Evolutionary conservation across 2,888 invertebrate species (phyloP).

Genomic region (Metallyticus violacea): DNA sequence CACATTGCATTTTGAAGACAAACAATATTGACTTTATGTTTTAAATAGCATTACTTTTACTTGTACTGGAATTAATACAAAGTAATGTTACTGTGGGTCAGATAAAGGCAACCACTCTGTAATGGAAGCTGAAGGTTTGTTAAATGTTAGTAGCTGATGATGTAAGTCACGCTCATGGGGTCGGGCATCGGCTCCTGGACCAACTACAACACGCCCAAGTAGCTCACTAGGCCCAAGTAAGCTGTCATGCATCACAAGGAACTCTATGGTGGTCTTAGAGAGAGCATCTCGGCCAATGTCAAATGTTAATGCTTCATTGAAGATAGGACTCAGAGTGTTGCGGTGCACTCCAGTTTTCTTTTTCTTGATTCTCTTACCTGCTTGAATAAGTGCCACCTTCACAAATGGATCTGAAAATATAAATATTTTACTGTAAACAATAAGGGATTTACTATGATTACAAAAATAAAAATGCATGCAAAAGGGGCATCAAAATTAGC

Average conservation of each 20-base stretch:
- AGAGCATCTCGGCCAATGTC: conserved; percentile 53
- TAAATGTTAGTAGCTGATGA: conserved; percentile 55
- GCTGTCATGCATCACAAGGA: conserved; percentile 60
- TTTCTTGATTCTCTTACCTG: conserved; percentile 51
- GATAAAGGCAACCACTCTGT: conserved; percentile 55
- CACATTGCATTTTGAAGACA: not conserved
- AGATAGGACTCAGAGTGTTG: conserved; percentile 50
- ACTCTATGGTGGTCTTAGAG: conserved; percentile 55
- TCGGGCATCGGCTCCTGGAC: conserved; percentile 47
- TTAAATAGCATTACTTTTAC: not conserved
- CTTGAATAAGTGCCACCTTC: conserved; percentile 49
- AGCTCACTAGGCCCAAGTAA: conserved; percentile 58
- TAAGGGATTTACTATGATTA: no score
- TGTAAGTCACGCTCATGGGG: conserved; percentile 54
- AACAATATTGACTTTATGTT: not conserved
- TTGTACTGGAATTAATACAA: not conserved
- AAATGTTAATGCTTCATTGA: conserved; percentile 55
- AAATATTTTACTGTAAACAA: no score
- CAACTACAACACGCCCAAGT: conserved; percentile 54
- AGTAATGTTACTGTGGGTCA: conserved; percentile 40
- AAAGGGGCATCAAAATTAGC: no score
- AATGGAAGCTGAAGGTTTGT: conserved; percentile 52
- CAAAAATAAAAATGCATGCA: no score
- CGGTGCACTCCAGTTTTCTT: conserved; percentile 52
- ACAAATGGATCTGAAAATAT: conserved; percentile 49